phyloP scores from a whole-genome alignment of 2,797 vertebrate genomes.

The Carduelis carduelis region DNA sequence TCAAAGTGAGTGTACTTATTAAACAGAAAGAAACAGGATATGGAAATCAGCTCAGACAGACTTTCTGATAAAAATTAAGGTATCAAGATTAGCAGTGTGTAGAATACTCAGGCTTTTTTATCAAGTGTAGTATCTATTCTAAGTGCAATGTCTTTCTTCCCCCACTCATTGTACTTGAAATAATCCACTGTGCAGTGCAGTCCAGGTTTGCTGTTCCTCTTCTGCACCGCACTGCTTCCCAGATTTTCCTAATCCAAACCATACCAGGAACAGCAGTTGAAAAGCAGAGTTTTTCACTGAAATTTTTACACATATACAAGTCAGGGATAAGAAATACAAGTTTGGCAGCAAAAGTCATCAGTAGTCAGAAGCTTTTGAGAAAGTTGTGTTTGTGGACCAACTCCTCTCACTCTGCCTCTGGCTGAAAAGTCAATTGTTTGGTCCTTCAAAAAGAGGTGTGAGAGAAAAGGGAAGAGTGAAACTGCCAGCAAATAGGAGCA shows the following conservation, averaged over 20 bases:
- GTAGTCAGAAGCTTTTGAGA: neutral
- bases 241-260: neutral
- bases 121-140: neutral
- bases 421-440: neutral
- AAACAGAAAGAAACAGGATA: neutral
- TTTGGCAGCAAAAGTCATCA: neutral
- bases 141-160: neutral
- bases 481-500: neutral
- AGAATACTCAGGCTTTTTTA: neutral
- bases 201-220: neutral
- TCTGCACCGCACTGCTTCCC: neutral
- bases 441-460: neutral
- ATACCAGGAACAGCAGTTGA: neutral
- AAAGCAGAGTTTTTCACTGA: neutral
- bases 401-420: neutral
- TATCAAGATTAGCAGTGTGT: neutral
- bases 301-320: neutral
- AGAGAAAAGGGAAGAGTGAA: neutral
- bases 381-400: accelerated
- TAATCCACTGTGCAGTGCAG: neutral
- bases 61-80: neutral
- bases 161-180: neutral
- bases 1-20: neutral
- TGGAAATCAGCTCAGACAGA: neutral
- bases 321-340: neutral